Evolutionary conservation across 2,797 vertebrate genomes (phyloP), one percentile per base, ranked within the genome.

Genomic region (Megaceryle alcyon): DNA sequence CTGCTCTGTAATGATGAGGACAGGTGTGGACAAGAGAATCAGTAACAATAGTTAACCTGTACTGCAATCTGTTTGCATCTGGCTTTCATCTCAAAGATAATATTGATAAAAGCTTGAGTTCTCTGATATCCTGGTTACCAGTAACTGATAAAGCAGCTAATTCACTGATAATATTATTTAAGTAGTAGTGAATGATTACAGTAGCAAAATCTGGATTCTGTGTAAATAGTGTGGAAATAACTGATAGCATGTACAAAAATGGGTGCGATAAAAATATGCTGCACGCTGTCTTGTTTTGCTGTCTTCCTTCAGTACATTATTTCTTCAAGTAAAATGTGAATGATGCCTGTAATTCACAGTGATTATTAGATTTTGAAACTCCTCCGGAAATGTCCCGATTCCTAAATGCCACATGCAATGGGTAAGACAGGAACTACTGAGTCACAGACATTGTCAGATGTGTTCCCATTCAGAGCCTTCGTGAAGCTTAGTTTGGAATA

Each of bases 161-260:
- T 93, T 91, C 71, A 82, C 94, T 97, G 97, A 97, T 97, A 97
- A 65, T 60, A 8, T 28, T 97, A 92, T 98, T 97, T 97, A 95
- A 94, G 59, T 65, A 96, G 96, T 39, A 86, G 96, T 96, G 93
- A 96, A 97, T 97, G 73, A 96, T 97, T 97, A 94, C 77, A 92
- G 73, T 75, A 69, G 70, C 70, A 71, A 93, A 95, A 85, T 91
- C 91, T 93, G 63, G 82, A 91, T 95, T 97, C 93, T 94, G n/a
- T 94, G 88, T 84, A 97, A 96, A 96, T 86, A 65, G 77, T 91
- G 75, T 94, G 83, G 94, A 92, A 96, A 92, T 82, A 81, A 78
- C 84, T 88, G 95, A 86, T 85, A 86, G 39, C 8, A 7, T 66
- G 39, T 86, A 86, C 49, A 82, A 73, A 94, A 96, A 76, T 53